Evolutionary conservation across 2,888 invertebrate species (phyloP).

Genomic region (Deroplatys truncata): DNA sequence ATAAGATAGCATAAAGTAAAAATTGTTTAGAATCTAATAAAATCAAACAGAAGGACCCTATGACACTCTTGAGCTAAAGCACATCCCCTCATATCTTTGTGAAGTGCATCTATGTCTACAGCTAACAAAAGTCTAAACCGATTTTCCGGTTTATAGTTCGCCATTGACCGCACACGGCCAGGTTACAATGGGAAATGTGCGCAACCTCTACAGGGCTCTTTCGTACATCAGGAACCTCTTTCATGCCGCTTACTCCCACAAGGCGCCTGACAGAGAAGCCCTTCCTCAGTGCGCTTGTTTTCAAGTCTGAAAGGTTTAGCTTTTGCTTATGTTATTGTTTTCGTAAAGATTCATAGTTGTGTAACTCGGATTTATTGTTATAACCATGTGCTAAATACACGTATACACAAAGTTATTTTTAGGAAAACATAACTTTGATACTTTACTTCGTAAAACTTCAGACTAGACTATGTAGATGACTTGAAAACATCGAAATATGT

Average conservation of each 20-base stretch:
- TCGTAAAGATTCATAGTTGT: background rate
- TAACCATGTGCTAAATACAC: too few relatives aligned
- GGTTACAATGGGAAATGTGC: background rate
- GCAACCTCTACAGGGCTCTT: background rate
- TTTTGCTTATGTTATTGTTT: background rate
- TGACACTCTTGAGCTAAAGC: background rate
- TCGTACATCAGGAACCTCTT: background rate
- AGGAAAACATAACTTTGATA: too few relatives aligned
- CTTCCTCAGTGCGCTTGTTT: background rate
- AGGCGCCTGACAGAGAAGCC: background rate
- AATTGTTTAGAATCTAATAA: too few relatives aligned
- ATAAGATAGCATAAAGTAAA: too few relatives aligned
- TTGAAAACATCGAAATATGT: too few relatives aligned
- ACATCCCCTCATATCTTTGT: background rate
- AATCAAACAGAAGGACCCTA: too few relatives aligned
- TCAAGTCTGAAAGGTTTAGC: background rate
- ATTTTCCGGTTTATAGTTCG: conserved; percentile 10
- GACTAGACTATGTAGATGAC: too few relatives aligned
- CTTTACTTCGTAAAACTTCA: too few relatives aligned
- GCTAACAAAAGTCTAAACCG: conserved; percentile 10
- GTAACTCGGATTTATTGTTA: too few relatives aligned
- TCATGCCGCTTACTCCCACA: background rate
- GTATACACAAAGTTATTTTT: too few relatives aligned
- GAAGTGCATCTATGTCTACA: conserved; percentile 12
- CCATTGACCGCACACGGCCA: conserved; percentile 10